These are phyloP conservation scores for Siphonodentalium dalli DNA, from an alignment of 2,888 invertebrate genomes.

Conservation along the genomic window DNA sequence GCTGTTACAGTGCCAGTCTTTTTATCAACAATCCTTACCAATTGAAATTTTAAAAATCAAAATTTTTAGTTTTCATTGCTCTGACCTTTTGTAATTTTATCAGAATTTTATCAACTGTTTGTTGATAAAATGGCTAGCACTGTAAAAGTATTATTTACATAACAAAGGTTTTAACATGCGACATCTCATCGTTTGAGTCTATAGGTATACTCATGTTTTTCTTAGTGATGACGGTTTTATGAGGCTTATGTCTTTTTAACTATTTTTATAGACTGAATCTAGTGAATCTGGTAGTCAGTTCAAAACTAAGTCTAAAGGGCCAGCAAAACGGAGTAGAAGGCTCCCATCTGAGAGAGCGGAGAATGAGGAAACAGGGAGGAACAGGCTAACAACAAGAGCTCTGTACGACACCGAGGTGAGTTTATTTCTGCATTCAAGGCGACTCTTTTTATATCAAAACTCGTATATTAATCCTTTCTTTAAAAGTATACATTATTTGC, in stretches of 20 bases:
- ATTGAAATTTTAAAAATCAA: no score
- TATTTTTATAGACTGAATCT: conserved; percentile 35
- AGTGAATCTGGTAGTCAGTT: conserved; percentile 38
- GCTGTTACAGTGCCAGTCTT: no score
- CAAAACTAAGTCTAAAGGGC: conserved; percentile 29
- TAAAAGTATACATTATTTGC: neutral
- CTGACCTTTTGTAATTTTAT: no score
- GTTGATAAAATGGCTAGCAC: no score
- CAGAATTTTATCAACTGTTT: no score
- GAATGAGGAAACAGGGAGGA: conserved; percentile 54
- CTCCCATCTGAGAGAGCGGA: conserved; percentile 22
- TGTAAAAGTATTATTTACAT: no score
- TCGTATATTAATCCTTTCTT: neutral
- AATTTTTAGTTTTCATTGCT: no score
- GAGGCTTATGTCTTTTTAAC: conserved; percentile 7
- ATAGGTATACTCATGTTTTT: no score
- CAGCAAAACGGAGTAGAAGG: conserved; percentile 14
- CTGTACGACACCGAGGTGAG: conserved; percentile 65
- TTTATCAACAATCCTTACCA: no score
- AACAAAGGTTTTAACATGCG: no score
- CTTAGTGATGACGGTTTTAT: no score
- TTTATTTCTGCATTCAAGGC: conserved; percentile 29
- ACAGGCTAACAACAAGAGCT: conserved; percentile 60
- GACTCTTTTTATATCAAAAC: neutral
- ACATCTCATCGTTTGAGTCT: no score